Evolutionary conservation across 2,113 vertebrate genomes (phyloP).

Genomic region (Charadrius vociferus): DNA sequence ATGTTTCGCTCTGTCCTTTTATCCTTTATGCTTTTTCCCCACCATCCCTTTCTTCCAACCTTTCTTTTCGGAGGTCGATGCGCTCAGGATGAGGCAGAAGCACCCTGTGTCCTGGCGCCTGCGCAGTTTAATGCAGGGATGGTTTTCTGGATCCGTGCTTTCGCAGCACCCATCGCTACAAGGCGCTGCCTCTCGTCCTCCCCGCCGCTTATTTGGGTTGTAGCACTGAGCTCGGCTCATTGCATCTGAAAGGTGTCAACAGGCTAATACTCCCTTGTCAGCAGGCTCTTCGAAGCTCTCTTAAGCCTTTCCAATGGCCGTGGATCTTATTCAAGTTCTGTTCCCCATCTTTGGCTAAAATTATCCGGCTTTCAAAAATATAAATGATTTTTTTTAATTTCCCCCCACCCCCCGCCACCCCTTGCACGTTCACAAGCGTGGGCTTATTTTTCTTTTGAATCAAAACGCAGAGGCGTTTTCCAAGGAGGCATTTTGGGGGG

Average conservation of each 20-base stretch:
- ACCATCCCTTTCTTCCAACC: not conserved
- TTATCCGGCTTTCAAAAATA: constrained; percentile 1
- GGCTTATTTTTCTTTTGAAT: not conserved
- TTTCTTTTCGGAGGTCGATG: no score
- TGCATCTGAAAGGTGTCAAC: constrained; percentile 25
- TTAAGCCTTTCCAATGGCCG: not conserved
- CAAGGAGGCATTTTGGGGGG: not conserved
- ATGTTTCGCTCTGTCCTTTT: not conserved
- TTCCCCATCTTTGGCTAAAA: not conserved
- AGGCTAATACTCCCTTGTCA: constrained; percentile 15
- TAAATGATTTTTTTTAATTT: not conserved
- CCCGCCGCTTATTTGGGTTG: not conserved
- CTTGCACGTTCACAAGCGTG: not conserved
- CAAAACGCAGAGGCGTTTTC: not conserved
- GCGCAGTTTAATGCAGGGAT: not conserved
- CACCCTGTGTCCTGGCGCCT: rapidly evolving
- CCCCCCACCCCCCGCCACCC: no score
- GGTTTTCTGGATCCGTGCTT: not conserved
- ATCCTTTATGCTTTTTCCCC: not conserved
- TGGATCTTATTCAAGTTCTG: not conserved
- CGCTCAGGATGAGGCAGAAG: not conserved
- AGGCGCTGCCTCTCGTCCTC: not conserved
- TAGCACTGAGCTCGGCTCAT: not conserved
- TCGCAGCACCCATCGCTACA: not conserved
- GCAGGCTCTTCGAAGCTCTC: not conserved